Evolutionary conservation across 23 tunicate genomes (phyloP).

Genomic region (Phallusia fumigata): DNA sequence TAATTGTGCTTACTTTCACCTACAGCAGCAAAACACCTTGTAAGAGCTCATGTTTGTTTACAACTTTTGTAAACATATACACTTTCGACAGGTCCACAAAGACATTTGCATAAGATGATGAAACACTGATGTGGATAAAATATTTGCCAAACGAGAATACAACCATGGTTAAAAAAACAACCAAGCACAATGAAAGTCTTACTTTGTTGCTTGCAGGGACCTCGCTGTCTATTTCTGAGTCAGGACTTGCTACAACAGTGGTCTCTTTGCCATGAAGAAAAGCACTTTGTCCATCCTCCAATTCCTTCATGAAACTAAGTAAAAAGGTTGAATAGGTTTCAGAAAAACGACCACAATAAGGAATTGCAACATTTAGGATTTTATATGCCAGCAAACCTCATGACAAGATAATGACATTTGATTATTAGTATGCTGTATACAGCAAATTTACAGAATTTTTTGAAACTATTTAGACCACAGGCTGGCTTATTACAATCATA

Average conservation of each 20-base stretch:
- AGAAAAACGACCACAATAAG: too few relatives aligned
- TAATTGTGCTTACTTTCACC: conserved; percentile 66
- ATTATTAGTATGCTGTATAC: too few relatives aligned
- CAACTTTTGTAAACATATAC: not conserved
- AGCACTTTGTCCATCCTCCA: conserved; percentile 73
- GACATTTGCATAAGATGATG: too few relatives aligned
- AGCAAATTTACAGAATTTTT: too few relatives aligned
- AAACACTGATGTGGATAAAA: too few relatives aligned
- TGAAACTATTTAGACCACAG: too few relatives aligned
- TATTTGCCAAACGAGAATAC: too few relatives aligned
- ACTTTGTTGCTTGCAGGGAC: conserved; percentile 78
- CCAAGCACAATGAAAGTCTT: not conserved
- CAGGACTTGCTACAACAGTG: conserved; percentile 31
- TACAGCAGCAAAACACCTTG: conserved; percentile 14
- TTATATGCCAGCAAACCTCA: too few relatives aligned
- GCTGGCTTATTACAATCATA: too few relatives aligned
- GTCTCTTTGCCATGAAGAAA: conserved; percentile 38
- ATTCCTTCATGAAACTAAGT: conserved; percentile 13
- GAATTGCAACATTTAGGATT: not conserved
- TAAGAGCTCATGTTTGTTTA: not conserved
- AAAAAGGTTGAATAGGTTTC: not conserved
- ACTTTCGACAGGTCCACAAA: too few relatives aligned
- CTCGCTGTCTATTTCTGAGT: conserved; percentile 40
- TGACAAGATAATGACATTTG: too few relatives aligned
- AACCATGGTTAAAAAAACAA: too few relatives aligned